Evolutionary conservation across 2,888 invertebrate genomes (phyloP), one percentile per base, ranked within the genome.

Genomic region (Ferrisia virgata): DNA sequence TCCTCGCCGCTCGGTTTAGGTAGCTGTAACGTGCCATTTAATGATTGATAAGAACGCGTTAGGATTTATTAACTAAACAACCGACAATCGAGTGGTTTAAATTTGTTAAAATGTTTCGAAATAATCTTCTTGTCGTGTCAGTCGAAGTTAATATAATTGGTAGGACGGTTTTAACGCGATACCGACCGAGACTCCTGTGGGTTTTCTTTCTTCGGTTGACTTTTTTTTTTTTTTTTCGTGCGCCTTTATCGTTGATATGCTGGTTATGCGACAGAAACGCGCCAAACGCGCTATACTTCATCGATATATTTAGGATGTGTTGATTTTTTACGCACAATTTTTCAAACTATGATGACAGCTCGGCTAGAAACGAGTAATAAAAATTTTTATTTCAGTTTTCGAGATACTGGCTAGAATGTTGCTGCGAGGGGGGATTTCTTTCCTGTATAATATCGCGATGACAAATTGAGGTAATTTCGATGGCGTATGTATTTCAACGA

Each of bases 401-500:
- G 72, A 25, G 36, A 9, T 33, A n/a, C n/a, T n/a, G 18, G 72
- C 25, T 11, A 18, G 4, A 15, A 28, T 15, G 39, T n/a, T n/a
- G 22, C 22, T 6, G 47, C n/a, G 47, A 8, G 47, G n/a, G 9
- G 28, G 64, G 25, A 0, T 64, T 18, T 53, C 53, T 64, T 76
- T 64, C 53, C 8, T 79, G 22, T 40, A 47, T 43, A 40, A 79
- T 43, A 47, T 80, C 53, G n/a, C n/a, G 47, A 80, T 28, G 40
- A 80, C n/a, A 53, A 47, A 80, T 47, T 15, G 47, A 11, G 80
- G 53, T 33, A 80, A 47, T 33, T 43, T 28, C 53, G 28, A 31
- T 13, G 80, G 80, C 80, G 40, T 80, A 31, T 80, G 80, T 28
- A 79, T 79, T 79, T 79, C 25, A 15, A 80, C 28, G n/a, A n/a